phyloP scores from a whole-genome alignment of 2,113 vertebrate genomes.

The Takifugu bimaculatus region DNA sequence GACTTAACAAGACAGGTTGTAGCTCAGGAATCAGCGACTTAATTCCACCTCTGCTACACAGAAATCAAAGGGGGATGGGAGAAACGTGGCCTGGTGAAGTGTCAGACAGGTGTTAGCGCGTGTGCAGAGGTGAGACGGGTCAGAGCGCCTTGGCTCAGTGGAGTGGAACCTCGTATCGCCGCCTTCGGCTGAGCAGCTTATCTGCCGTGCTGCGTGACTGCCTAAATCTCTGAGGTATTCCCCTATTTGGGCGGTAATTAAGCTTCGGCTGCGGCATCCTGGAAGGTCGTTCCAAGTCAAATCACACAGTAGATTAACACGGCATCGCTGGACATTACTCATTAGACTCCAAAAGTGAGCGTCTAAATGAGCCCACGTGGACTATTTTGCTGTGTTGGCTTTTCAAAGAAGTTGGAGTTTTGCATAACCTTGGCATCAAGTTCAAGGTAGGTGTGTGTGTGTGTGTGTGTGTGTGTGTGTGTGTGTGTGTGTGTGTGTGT shows the following conservation, averaged over 20 bases:
- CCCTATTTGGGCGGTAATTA: constrained; percentile 69
- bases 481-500: not conserved
- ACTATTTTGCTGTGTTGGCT: constrained; percentile 46
- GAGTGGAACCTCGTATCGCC: constrained; percentile 61
- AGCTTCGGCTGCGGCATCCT: constrained; percentile 46
- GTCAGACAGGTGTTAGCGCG: constrained; percentile 36
- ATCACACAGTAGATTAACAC: constrained; percentile 60
- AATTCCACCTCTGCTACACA: not conserved
- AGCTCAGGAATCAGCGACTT: constrained; percentile 11
- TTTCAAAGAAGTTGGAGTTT: constrained; percentile 46
- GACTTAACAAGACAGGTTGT: not conserved
- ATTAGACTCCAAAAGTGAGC: constrained; percentile 49
- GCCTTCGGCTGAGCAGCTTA: constrained; percentile 55
- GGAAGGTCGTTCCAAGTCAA: constrained; percentile 68
- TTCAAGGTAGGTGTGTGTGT: constrained; percentile 12
- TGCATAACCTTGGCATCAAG: constrained; percentile 45
- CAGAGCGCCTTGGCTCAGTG: constrained; percentile 52
- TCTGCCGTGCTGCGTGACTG: constrained; percentile 44
- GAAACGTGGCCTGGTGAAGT: constrained; percentile 12
- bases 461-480: not conserved
- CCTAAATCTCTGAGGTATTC: constrained; percentile 65
- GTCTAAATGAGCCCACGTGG: constrained; percentile 36
- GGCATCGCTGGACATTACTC: constrained; percentile 53
- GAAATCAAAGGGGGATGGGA: not conserved
- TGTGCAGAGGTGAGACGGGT: constrained; percentile 39